Base-by-base conservation (phyloP, 2,888 invertebrate species). In the Trichacis sp. region DNA sequence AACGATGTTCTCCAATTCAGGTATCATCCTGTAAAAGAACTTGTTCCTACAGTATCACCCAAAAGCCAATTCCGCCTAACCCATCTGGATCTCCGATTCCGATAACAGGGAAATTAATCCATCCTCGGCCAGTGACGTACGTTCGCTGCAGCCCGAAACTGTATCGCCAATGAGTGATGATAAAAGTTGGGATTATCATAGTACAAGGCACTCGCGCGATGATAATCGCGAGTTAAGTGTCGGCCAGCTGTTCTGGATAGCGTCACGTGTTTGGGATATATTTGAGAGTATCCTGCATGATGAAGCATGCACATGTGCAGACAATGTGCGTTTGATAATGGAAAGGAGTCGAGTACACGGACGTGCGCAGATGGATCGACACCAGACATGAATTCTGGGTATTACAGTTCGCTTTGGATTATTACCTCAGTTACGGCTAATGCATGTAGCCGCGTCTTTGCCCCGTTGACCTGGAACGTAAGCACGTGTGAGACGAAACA, bases 211-310 rank as follows among this genome's bases (percentile, higher is more conserved):
- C 33, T 42, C 45, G 48, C 54, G 57, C 63, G 60, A 69, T 65
- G 50, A 63, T 63, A 60, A 63, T 42, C 17, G 42, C 18, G 63
- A 65, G 62, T 63, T 60, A 65, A 60, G 62, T 66, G 54, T 59
- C 33, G 52, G 24, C 54, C 65, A 64, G 57, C 60, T 69, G 69
- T 51, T 40, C 43, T 61, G 48, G 52, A 65, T 60, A 47, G 63
- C 69, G 69, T 69, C 69, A 69, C 53, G 48, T 69, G 69, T 60
- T 60, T 45, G 57, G 50, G 63, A 66, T 69, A 66, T 69, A 58
- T 58, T 66, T 69, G 66, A 69, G 61, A 59, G 63, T 58, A 55
- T 63, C 48, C 57, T 43, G 53, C 53, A 65, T 69, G 59, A 65
- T 63, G 56, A 52, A 69, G 63, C 61, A 61, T 62, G 64, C 62